phyloP scores from a whole-genome alignment of 2,797 vertebrate species.

The Tapirus indicus region DNA sequence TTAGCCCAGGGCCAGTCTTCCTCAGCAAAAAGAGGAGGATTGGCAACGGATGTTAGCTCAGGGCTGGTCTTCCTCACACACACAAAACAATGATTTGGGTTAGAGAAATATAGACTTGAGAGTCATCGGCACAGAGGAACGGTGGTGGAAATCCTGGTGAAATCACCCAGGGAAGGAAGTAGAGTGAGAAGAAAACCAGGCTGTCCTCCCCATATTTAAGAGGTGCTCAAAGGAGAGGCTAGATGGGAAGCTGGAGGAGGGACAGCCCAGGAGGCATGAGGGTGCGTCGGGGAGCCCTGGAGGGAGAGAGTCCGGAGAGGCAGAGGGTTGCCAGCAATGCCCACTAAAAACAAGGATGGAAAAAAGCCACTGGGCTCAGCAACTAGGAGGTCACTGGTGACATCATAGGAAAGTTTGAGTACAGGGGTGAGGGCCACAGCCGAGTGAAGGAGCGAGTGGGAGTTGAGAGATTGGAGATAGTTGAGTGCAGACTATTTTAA shows the following conservation, averaged over 20 bases:
- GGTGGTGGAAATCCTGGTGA: neutral
- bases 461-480: neutral
- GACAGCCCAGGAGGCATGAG: neutral
- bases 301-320: neutral
- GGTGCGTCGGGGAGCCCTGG: neutral
- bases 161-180: neutral
- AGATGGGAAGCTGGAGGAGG: neutral
- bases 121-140: neutral
- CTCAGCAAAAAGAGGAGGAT: too few relatives aligned
- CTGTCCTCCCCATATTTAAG: rapidly evolving
- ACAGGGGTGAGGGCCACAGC: neutral
- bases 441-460: neutral
- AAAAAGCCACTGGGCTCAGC: neutral
- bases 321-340: neutral
- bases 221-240: neutral
- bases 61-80: too few relatives aligned
- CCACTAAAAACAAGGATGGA: neutral
- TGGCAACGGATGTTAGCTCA: too few relatives aligned
- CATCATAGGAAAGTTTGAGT: slow-evolving; percentile 33
- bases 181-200: neutral
- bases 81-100: neutral
- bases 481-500: neutral
- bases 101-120: neutral
- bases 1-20: too few relatives aligned
- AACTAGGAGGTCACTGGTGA: neutral